These are phyloP conservation scores for Papilio dardanus DNA, from an alignment of 1,140 invertebrate genomes.

Conservation along the genomic window DNA sequence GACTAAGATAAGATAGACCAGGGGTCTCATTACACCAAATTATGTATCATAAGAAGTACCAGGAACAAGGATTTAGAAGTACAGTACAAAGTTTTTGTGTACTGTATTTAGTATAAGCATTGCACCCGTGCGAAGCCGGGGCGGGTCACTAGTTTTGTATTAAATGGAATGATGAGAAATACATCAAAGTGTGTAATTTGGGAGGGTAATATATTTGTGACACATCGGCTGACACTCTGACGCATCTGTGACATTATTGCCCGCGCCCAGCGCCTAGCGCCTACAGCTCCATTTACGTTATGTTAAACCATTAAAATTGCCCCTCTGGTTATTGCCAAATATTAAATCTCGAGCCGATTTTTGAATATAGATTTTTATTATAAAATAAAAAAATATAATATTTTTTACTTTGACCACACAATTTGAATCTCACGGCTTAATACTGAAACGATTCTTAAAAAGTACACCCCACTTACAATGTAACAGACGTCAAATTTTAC, in stretches of 20 bases:
- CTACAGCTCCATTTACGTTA: neutral
- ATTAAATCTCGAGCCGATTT: neutral
- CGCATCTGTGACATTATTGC: conserved; percentile 8
- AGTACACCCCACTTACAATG: no score
- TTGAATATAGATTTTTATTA: neutral
- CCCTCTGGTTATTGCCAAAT: conserved; percentile 1
- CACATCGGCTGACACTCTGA: conserved; percentile 1
- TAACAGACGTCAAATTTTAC: no score
- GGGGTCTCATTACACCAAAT: no score
- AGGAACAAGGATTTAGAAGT: no score
- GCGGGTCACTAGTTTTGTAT: no score
- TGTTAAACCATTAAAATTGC: conserved; percentile 6
- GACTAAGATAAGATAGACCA: no score
- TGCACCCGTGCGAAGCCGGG: no score
- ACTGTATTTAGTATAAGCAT: no score
- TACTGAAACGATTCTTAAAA: neutral
- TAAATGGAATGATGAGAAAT: neutral
- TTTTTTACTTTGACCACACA: neutral
- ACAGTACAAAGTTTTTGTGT: no score
- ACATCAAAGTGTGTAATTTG: neutral
- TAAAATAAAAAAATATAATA: neutral
- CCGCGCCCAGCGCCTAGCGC: neutral
- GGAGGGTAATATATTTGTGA: neutral
- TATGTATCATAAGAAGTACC: no score
- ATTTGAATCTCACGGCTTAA: neutral